Percentiles rank a stretch among this genome's conserved stretches.
phyloP scores from a whole-genome alignment of 64 coral and sea anemone genomes.

The Montipora foliosa region DNA sequence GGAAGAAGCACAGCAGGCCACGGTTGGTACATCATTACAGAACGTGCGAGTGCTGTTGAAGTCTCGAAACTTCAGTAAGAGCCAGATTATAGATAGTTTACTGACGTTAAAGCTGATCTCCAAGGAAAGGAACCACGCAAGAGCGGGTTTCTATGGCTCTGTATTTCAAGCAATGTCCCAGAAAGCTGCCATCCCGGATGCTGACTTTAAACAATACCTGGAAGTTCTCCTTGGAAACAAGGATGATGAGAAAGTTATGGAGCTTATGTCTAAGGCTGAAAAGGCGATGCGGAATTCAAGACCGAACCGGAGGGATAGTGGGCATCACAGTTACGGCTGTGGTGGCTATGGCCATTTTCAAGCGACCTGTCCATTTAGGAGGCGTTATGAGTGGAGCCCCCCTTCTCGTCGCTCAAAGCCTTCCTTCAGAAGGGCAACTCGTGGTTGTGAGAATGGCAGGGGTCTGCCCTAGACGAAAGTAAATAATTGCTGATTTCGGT shows the following conservation, averaged over 20 bases:
- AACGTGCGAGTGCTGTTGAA: constrained; percentile 22
- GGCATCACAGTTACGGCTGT: too few species aligned
- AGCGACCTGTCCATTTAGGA: constrained; percentile 21
- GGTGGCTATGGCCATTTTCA: constrained; percentile 1
- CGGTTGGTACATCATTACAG: constrained; percentile 10
- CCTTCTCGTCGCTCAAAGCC: constrained; percentile 3
- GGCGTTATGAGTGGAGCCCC: constrained; percentile 26
- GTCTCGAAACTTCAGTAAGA: constrained; percentile 37
- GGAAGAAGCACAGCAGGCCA: constrained; percentile 42
- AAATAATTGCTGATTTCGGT: too few species aligned
- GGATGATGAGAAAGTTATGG: neutral
- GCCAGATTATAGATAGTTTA: constrained; percentile 15
- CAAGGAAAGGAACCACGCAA: constrained; percentile 10
- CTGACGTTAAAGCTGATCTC: constrained; percentile 27
- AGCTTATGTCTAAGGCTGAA: constrained; percentile 38
- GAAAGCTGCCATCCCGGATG: constrained; percentile 24
- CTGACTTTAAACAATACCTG: neutral
- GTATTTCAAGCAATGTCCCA: constrained; percentile 48
- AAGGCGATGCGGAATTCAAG: constrained; percentile 35
- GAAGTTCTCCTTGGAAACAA: too few species aligned
- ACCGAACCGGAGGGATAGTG: neutral
- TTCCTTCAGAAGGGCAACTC: neutral
- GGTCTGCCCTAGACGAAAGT: neutral
- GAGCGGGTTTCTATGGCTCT: constrained; percentile 12
- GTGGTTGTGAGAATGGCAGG: neutral